These are phyloP conservation scores for Gobio occitaniae DNA, from an alignment of 2,797 vertebrate species.

Conservation along the genomic window DNA sequence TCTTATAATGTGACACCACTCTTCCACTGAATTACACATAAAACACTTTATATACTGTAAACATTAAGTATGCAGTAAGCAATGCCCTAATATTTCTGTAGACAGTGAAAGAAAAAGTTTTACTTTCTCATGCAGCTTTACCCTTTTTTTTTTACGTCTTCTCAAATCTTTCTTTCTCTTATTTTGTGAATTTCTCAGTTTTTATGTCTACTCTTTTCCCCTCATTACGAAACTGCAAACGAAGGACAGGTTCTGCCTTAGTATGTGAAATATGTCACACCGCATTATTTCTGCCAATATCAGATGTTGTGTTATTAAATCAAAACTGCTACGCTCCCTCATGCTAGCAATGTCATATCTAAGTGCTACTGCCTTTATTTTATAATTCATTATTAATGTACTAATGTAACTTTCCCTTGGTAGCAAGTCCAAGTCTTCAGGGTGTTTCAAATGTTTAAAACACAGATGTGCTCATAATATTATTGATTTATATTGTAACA, in stretches of 20 bases:
- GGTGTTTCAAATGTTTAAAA: conserved; percentile 21
- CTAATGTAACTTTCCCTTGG: neutral
- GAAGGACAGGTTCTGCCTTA: conserved; percentile 35
- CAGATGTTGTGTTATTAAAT: conserved; percentile 45
- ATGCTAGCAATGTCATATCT: conserved; percentile 13
- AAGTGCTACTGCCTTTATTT: conserved; percentile 16
- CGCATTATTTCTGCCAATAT: conserved; percentile 39
- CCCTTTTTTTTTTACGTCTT: neutral
- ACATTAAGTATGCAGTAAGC: neutral
- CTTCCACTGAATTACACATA: neutral
- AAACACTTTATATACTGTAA: neutral
- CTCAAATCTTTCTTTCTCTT: neutral
- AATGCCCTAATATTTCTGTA: neutral
- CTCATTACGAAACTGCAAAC: conserved; percentile 4
- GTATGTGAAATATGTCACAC: conserved; percentile 24
- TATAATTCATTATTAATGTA: conserved; percentile 3
- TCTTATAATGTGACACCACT: neutral
- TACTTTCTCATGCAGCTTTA: neutral
- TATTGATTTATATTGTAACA: conserved; percentile 15
- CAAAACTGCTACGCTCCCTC: conserved; percentile 14
- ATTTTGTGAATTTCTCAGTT: neutral
- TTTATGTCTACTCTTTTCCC: neutral
- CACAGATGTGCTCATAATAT: neutral
- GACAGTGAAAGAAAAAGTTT: neutral
- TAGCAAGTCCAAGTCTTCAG: conserved; percentile 28